Evolutionary conservation across 2,113 vertebrate genomes (phyloP).

Genomic region (Albula goreensis): DNA sequence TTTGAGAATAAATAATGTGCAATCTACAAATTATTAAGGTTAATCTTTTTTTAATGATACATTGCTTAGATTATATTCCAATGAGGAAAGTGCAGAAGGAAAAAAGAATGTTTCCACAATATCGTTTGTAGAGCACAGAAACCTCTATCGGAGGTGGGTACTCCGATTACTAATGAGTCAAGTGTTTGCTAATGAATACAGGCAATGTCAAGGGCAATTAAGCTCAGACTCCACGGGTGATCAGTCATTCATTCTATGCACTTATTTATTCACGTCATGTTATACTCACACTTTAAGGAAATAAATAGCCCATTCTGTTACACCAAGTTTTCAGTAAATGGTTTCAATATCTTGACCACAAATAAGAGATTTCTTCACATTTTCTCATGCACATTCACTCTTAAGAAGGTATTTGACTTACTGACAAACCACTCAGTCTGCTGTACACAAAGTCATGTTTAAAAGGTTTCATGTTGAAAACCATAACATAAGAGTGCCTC

Average conservation of each 20-base stretch:
- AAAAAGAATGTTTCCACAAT: background rate
- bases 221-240: constrained; percentile 31
- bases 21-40: too few species aligned
- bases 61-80: background rate
- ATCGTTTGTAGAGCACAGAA: background rate
- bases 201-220: constrained; percentile 37
- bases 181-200: constrained; percentile 20
- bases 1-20: too few species aligned
- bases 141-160: background rate
- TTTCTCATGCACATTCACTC: background rate
- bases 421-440: background rate
- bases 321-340: constrained; percentile 36
- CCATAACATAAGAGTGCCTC: too few species aligned
- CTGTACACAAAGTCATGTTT: background rate
- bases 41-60: background rate
- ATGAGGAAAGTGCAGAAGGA: background rate
- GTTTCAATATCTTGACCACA: background rate
- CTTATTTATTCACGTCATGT: constrained; percentile 15
- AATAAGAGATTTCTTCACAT: background rate
- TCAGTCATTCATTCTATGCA: constrained; percentile 42
- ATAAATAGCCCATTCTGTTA: constrained; percentile 41
- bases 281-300: constrained; percentile 6
- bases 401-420: background rate
- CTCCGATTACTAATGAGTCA: constrained; percentile 31
- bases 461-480: too few species aligned